These are phyloP conservation scores for Pandemis heparana DNA, from an alignment of 2,888 invertebrate genomes.

Conservation along the genomic window DNA sequence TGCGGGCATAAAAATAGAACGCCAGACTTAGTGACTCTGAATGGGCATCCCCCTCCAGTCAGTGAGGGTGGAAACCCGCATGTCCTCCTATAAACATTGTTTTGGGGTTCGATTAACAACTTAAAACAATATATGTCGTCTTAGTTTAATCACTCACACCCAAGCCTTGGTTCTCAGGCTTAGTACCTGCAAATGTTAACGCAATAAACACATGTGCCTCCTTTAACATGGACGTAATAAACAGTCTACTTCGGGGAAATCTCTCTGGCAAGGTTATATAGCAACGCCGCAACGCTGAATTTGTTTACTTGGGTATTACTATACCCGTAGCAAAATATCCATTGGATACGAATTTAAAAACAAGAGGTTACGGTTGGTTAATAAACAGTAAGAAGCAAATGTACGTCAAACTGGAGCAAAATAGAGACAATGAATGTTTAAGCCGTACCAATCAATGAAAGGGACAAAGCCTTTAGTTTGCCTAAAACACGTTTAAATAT, in stretches of 20 bases:
- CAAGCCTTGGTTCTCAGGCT: slow-evolving; percentile 12
- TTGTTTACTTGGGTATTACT: slow-evolving; percentile 5
- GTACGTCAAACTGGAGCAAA: slow-evolving; percentile 14
- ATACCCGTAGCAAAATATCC: not conserved
- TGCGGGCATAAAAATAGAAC: slow-evolving; percentile 51
- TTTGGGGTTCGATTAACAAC: slow-evolving; percentile 28
- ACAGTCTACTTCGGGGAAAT: slow-evolving; percentile 18
- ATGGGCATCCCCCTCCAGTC: slow-evolving; percentile 42
- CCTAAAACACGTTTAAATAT: slow-evolving; percentile 39
- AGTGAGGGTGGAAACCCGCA: slow-evolving; percentile 42
- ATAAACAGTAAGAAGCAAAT: slow-evolving; percentile 10
- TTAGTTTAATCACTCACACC: slow-evolving; percentile 13
- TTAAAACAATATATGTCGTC: slow-evolving; percentile 16
- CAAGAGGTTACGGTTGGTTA: not conserved
- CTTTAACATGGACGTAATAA: slow-evolving; percentile 11
- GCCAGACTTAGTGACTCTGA: slow-evolving; percentile 45
- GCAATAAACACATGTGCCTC: slow-evolving; percentile 21
- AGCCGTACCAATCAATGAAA: slow-evolving; percentile 18
- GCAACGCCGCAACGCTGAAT: slow-evolving; percentile 16
- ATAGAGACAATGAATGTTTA: slow-evolving; percentile 14
- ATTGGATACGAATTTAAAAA: slow-evolving; percentile 12
- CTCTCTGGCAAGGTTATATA: slow-evolving; percentile 21
- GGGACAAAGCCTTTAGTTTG: slow-evolving; percentile 15
- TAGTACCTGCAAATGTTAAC: slow-evolving; percentile 25
- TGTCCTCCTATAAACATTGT: slow-evolving; percentile 28